Percentiles rank a stretch among this genome's conserved stretches.
Conservation (phyloP, 1,140 invertebrate genomes). For the Caenorhabditis tropicalis region DNA sequence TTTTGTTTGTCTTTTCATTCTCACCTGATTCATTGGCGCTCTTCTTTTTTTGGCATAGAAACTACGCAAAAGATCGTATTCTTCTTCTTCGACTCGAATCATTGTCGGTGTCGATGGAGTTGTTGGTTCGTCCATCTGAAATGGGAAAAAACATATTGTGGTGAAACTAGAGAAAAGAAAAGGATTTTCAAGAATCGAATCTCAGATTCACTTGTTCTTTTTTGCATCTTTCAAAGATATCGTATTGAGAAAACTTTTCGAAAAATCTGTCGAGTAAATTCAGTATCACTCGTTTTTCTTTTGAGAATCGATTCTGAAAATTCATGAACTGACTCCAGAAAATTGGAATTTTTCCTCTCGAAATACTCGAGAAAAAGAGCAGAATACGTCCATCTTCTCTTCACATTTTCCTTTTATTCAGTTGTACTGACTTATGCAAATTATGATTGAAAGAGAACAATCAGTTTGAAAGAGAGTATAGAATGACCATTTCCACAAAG, state of each 20-base stretch:
- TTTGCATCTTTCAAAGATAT: no score
- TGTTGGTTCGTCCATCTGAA: neutral
- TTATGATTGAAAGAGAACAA: neutral
- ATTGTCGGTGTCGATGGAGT: neutral
- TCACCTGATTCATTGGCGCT: neutral
- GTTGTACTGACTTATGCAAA: neutral
- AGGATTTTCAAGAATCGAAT: no score
- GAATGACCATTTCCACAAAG: neutral
- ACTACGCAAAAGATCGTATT: neutral
- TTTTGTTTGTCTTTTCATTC: neutral
- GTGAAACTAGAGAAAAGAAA: no score
- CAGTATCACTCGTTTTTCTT: no score
- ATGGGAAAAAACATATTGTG: no score
- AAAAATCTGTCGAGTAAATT: no score
- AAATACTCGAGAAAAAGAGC: neutral
- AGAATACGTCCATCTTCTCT: neutral
- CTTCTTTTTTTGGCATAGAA: slow-evolving; percentile 1
- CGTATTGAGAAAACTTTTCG: no score
- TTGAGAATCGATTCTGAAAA: neutral
- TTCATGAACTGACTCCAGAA: neutral
- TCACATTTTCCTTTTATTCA: neutral
- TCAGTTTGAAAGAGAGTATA: neutral
- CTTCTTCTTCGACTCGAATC: neutral
- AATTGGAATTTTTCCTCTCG: neutral
- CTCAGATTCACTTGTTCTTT: no score